A percentile compares a stretch with the other conserved stretches of the same genome.
These are phyloP conservation scores for Danio aesculapii DNA, from an alignment of 2,797 vertebrate genomes.

Conservation along the genomic window DNA sequence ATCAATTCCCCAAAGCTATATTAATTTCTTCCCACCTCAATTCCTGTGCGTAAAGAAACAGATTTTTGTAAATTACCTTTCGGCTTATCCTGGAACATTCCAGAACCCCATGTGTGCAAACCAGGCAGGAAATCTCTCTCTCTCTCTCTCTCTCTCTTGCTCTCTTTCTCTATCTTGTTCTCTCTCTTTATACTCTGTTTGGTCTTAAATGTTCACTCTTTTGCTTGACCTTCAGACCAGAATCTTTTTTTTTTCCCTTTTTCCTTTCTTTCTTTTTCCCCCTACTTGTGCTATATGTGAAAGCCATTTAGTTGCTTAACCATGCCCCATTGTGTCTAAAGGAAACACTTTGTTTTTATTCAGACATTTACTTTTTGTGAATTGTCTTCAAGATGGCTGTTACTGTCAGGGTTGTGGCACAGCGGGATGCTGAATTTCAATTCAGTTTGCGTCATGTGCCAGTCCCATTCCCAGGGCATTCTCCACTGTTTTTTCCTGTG, in stretches of 20 bases:
- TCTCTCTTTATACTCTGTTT: not conserved
- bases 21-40: conserved; percentile 18
- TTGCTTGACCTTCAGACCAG: conserved; percentile 1
- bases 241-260: conserved; percentile 22
- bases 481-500: conserved; percentile 10
- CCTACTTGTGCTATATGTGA: not conserved
- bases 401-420: not conserved
- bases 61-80: conserved; percentile 46
- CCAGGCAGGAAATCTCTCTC: conserved; percentile 37
- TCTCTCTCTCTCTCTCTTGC: not conserved
- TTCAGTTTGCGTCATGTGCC: conserved; percentile 14
- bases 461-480: not conserved
- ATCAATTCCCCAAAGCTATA: not conserved
- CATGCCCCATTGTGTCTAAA: conserved; percentile 11
- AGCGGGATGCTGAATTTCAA: not conserved
- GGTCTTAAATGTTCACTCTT: not conserved
- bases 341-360: not conserved
- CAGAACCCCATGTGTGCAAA: conserved; percentile 46
- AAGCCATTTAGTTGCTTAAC: conserved; percentile 9
- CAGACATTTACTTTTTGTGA: not conserved
- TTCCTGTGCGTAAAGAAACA: conserved; percentile 20
- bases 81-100: conserved; percentile 45
- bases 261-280: no score
- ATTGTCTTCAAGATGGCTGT: not conserved
- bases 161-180: not conserved